These are phyloP conservation scores for Zapornia atra DNA, from an alignment of 2,113 vertebrate genomes.

Conservation along the genomic window DNA sequence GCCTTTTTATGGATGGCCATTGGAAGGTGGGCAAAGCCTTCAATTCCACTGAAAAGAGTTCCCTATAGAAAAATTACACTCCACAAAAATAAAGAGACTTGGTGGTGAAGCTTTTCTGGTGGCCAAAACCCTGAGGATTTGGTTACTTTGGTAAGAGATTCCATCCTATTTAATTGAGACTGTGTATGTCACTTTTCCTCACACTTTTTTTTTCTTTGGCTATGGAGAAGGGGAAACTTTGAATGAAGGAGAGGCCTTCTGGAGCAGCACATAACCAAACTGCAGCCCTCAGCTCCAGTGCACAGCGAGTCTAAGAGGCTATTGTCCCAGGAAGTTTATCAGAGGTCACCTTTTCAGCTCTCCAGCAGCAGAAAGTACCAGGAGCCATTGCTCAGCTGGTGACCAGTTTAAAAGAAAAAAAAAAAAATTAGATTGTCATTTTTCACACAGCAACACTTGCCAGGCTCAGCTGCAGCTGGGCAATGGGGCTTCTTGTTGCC, in stretches of 20 bases:
- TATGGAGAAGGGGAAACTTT: neutral
- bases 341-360: neutral
- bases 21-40: neutral
- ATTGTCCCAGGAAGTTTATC: neutral
- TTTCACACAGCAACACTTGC: neutral
- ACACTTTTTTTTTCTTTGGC: neutral
- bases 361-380: neutral
- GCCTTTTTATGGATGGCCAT: neutral
- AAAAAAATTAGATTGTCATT: neutral
- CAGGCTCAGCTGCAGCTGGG: neutral
- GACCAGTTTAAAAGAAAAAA: neutral
- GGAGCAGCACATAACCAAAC: neutral
- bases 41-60: neutral
- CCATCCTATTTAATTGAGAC: neutral
- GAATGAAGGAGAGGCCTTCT: neutral
- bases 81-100: neutral
- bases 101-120: neutral
- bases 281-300: neutral
- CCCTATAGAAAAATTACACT: neutral
- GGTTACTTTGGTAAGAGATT: neutral
- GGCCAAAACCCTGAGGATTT: neutral
- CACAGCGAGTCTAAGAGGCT: accelerated
- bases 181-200: neutral
- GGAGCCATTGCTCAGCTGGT: neutral
- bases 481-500: neutral